A percentile compares a stretch with the other conserved stretches of the same genome.
Evolutionary conservation across 2,888 invertebrate genomes (phyloP).

Genomic region (Dryobota labecula): DNA sequence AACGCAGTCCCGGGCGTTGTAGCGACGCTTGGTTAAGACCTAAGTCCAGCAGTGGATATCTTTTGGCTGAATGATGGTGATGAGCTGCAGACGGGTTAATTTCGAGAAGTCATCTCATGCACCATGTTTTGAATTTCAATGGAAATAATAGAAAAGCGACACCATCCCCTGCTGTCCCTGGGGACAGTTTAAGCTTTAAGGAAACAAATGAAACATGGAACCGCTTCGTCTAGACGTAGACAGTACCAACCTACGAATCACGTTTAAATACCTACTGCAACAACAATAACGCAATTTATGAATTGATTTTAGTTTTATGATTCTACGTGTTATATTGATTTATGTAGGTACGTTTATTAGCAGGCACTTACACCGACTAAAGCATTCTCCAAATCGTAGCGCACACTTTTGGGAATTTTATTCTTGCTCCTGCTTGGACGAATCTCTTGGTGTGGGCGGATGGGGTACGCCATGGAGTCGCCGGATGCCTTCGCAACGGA

Average conservation of each 20-base stretch:
- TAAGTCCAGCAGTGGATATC: background rate
- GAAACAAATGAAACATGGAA: background rate
- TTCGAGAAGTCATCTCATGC: background rate
- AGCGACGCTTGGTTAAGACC: background rate
- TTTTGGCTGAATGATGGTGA: background rate
- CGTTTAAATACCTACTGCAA: background rate
- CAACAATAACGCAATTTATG: background rate
- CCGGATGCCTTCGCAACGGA: conserved; percentile 64
- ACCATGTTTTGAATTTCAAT: background rate
- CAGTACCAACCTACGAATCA: background rate
- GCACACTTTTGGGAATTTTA: conserved; percentile 80
- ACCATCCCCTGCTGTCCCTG: background rate
- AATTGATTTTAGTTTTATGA: background rate
- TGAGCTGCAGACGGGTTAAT: background rate
- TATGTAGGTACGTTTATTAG: conserved; percentile 7
- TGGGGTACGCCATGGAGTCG: conserved; percentile 55
- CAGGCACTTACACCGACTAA: conserved; percentile 81
- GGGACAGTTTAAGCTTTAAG: background rate
- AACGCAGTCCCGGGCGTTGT: background rate
- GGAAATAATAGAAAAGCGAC: background rate
- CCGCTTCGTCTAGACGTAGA: background rate
- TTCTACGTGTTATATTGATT: conserved; percentile 12
- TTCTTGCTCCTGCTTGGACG: conserved; percentile 73
- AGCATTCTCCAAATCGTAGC: conserved; percentile 85
- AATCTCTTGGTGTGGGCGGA: conserved; percentile 58